A percentile compares a stretch with the other conserved stretches of the same genome.
Conservation (phyloP, 1,140 invertebrate genomes). For the Planococcus citri region DNA sequence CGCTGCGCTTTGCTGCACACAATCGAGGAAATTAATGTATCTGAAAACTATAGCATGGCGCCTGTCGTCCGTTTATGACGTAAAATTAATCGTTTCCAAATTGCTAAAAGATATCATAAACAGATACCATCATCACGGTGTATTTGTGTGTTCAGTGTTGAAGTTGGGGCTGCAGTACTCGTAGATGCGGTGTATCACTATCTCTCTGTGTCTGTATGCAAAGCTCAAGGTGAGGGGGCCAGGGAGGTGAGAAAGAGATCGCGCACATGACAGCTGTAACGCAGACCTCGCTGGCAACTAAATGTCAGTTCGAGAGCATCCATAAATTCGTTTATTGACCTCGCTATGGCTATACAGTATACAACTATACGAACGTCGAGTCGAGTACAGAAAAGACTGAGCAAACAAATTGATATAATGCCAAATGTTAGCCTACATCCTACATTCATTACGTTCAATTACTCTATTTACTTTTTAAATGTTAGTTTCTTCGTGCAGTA, state of each 20-base stretch:
- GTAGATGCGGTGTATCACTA: no score
- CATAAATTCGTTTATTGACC: conserved; percentile 20
- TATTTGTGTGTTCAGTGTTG: no score
- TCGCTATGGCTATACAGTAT: background rate
- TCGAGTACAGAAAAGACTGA: conserved; percentile 1
- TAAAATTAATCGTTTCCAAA: conserved; percentile 1
- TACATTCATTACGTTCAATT: conserved; percentile 20
- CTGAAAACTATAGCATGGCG: background rate
- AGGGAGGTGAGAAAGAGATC: background rate
- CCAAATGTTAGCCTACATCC: conserved; percentile 20
- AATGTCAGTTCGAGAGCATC: conserved; percentile 15
- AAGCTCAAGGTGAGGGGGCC: no score
- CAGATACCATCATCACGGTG: no score
- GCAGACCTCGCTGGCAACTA: background rate
- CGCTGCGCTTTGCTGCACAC: no score
- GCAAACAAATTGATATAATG: conserved; percentile 20
- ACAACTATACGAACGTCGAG: background rate
- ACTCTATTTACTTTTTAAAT: conserved; percentile 13
- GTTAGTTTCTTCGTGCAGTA: background rate
- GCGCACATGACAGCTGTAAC: background rate
- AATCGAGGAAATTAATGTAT: conserved; percentile 8
- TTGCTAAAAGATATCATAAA: conserved; percentile 4
- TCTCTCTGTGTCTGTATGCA: no score
- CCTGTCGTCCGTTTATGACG: conserved; percentile 5
- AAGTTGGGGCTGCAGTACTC: no score